Conservation (phyloP, 2,113 vertebrate species). For the Nothoprocta perdicaria region DNA sequence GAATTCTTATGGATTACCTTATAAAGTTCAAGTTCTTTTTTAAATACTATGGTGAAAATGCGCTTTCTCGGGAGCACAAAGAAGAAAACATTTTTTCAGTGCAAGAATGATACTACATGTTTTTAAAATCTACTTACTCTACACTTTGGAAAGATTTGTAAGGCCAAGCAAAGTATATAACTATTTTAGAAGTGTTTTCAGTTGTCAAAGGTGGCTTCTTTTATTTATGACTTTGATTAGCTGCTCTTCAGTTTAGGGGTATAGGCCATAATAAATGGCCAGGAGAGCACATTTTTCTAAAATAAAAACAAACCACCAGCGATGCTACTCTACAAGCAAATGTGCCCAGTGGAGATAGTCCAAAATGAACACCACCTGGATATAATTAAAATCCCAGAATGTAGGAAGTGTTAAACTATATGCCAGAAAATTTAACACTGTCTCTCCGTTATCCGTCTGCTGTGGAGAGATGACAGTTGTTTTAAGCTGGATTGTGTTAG, state of each 20-base stretch:
- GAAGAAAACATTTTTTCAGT: neutral
- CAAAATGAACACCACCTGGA: slow-evolving; percentile 77
- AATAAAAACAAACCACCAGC: slow-evolving; percentile 40
- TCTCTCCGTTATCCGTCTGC: slow-evolving; percentile 39
- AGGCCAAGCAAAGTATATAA: neutral
- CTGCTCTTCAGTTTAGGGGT: slow-evolving; percentile 48
- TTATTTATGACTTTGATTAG: slow-evolving; percentile 45
- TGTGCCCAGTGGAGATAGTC: slow-evolving; percentile 67
- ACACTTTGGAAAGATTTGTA: neutral
- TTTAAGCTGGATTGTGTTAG: neutral
- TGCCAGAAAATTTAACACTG: slow-evolving; percentile 69
- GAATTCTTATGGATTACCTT: neutral
- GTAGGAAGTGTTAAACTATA: slow-evolving; percentile 65
- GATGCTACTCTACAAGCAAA: slow-evolving; percentile 54
- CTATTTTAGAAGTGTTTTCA: neutral
- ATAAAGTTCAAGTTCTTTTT: neutral
- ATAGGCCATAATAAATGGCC: slow-evolving; percentile 61
- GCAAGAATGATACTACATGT: neutral
- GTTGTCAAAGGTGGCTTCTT: slow-evolving; percentile 23
- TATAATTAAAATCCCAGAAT: slow-evolving; percentile 70
- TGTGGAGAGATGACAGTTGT: neutral
- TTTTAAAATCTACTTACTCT: neutral
- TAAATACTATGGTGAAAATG: neutral
- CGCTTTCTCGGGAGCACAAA: neutral
- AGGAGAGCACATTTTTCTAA: slow-evolving; percentile 67